A percentile compares a stretch with the other conserved stretches of the same genome.
These are phyloP conservation scores for Pseudomugil gertrudae DNA, from an alignment of 2,797 vertebrate genomes.

Conservation along the genomic window DNA sequence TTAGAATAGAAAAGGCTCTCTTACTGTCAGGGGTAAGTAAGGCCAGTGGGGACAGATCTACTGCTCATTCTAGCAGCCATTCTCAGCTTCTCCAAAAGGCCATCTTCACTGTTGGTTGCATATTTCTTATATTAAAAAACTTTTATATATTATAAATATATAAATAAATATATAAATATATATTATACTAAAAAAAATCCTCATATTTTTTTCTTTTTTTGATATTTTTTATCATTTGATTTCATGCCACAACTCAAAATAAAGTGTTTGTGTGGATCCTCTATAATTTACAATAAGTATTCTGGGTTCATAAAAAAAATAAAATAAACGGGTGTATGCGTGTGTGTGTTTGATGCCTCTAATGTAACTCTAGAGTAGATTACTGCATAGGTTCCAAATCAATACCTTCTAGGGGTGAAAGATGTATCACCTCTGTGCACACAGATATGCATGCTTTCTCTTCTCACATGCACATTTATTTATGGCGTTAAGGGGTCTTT, in stretches of 20 bases:
- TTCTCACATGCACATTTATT: constrained; percentile 10
- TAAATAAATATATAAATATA: not conserved
- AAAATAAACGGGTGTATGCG: too few relatives aligned
- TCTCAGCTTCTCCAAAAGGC: constrained; percentile 39
- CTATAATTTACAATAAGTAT: constrained; percentile 46
- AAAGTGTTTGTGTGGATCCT: not conserved
- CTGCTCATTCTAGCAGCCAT: constrained; percentile 21
- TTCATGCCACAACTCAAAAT: not conserved
- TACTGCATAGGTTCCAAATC: constrained; percentile 66
- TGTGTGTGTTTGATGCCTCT: constrained; percentile 61
- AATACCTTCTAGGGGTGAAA: constrained; percentile 60
- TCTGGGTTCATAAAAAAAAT: constrained; percentile 52
- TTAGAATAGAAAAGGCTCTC: constrained; percentile 75
- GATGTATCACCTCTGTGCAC: constrained; percentile 37
- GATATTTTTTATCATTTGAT: too few relatives aligned
- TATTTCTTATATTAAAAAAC: constrained; percentile 14
- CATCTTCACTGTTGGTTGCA: not conserved
- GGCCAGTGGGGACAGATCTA: constrained; percentile 48
- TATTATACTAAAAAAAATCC: not conserved
- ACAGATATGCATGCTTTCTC: constrained; percentile 9
- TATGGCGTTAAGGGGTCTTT: constrained; percentile 4
- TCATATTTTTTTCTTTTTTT: too few relatives aligned
- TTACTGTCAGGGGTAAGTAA: constrained; percentile 68
- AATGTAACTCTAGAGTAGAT: constrained; percentile 72
- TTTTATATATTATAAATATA: too few relatives aligned